These are phyloP conservation scores for Eupithecia abbreviata DNA, from an alignment of 2,888 invertebrate species.

Conservation along the genomic window DNA sequence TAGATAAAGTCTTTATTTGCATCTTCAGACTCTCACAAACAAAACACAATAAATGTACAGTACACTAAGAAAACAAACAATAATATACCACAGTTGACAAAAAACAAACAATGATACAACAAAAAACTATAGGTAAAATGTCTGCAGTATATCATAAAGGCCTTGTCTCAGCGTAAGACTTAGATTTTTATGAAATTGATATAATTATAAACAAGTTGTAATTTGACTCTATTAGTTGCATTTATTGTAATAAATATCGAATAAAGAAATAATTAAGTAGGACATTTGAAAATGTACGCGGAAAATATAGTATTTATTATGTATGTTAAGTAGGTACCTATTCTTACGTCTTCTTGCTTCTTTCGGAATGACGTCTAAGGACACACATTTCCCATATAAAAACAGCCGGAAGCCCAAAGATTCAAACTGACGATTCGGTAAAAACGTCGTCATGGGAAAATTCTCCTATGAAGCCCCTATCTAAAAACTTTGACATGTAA, in stretches of 20 bases:
- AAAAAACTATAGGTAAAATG: no score
- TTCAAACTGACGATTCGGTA: slow-evolving; percentile 49
- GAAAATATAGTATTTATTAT: background rate
- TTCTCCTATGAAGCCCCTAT: slow-evolving; percentile 64
- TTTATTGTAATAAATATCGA: background rate
- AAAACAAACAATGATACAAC: no score
- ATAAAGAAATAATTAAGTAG: background rate
- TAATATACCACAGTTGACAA: no score
- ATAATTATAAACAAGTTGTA: background rate
- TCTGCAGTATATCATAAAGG: no score
- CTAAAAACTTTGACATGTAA: slow-evolving; percentile 77
- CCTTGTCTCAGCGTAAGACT: background rate
- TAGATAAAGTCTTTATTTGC: no score
- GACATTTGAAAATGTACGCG: background rate
- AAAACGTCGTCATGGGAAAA: slow-evolving; percentile 57
- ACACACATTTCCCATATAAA: slow-evolving; percentile 16
- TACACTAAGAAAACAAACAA: no score
- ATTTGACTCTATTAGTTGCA: background rate
- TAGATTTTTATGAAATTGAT: background rate
- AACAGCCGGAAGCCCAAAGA: slow-evolving; percentile 39
- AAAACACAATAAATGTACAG: no score
- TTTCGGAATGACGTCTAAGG: background rate
- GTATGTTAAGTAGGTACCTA: no score
- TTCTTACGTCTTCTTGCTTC: background rate
- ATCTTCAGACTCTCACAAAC: no score